These are phyloP conservation scores for Drosophila phalerata DNA, from an alignment of 2,888 invertebrate species.

Conservation along the genomic window DNA sequence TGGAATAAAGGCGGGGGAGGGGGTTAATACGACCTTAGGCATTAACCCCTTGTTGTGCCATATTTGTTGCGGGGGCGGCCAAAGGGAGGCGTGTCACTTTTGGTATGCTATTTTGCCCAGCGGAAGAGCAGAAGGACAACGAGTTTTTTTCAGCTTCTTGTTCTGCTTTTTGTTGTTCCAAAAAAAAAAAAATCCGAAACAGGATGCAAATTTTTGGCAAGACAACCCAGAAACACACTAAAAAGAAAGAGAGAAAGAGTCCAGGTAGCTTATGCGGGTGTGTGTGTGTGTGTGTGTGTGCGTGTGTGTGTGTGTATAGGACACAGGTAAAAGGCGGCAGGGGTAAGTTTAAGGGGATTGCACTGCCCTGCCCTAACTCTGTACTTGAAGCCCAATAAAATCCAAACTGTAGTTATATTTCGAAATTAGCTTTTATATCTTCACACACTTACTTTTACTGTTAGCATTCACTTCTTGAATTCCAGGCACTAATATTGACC, in stretches of 20 bases:
- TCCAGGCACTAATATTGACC: too few species aligned
- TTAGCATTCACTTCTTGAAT: too few species aligned
- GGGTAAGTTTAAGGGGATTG: constrained; percentile 24
- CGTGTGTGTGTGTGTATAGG: constrained; percentile 13
- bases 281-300: constrained; percentile 13
- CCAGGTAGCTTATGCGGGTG: constrained; percentile 51
- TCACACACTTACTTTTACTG: neutral
- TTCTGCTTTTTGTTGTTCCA: neutral
- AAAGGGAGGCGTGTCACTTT: constrained; percentile 15
- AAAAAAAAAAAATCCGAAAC: constrained; percentile 41
- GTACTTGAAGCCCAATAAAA: neutral
- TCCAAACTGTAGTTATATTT: constrained; percentile 9
- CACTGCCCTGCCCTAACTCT: constrained; percentile 53
- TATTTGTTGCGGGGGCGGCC: constrained; percentile 11
- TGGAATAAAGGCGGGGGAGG: neutral
- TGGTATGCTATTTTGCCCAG: constrained; percentile 34
- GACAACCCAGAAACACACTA: constrained; percentile 12
- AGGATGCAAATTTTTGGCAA: constrained; percentile 64
- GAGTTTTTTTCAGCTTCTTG: constrained; percentile 35
- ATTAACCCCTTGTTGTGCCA: constrained; percentile 12
- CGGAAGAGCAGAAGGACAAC: constrained; percentile 77
- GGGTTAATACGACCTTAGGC: constrained; percentile 6
- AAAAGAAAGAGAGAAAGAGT: constrained; percentile 1
- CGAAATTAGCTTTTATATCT: neutral
- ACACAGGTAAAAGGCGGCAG: constrained; percentile 15